Base-by-base conservation (phyloP, 2,888 invertebrate genomes). In the Drosophila kokeensis region DNA sequence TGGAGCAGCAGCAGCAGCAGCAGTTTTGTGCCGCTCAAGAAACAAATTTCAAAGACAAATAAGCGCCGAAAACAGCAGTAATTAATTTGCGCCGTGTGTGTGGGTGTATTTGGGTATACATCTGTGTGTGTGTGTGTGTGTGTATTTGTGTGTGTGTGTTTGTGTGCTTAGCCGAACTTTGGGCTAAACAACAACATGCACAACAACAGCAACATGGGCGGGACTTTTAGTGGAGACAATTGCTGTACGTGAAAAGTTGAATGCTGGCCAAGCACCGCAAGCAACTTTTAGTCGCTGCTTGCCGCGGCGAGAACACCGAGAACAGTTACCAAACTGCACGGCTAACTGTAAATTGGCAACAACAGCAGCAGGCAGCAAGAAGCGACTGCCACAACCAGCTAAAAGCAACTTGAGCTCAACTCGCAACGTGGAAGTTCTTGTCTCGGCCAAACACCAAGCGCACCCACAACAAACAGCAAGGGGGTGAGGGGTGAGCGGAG, bases 11-110 rank as follows among this genome's bases (percentile, higher is more conserved):
- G 36, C 10, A 64, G 70, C 62, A 34, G 8, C 49, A 55, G 54
- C 60, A 73, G 71, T 59, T 64, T 60, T 50, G 67, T 76, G 71
- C 79, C 86, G 79, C 68, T 83, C 79, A 78, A 78, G 84, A 85
- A 90, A 88, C 86, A 89, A 90, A 84, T 90, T 90, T 86, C 86
- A 76, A 88, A 89, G 90, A 91, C 91, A 89, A 89, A 91, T 91
- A 90, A 90, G 85, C 83, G 87, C 83, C 85, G 83, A 91, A 91
- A 87, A 81, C 83, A 90, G 82, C 82, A 89, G 85, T 83, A 89
- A 91, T 90, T 89, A 89, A 89, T 90, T 89, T 84, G 79, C 79
- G 75, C 73, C 76, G 73, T 57, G 80, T 88, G 76, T 89, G 79
- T 49, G 48, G 52, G 54, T 59, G 59, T 57, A 60, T 62, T 48